phyloP scores from a whole-genome alignment of 2,797 vertebrate species.

The Tamandua tetradactyla region DNA sequence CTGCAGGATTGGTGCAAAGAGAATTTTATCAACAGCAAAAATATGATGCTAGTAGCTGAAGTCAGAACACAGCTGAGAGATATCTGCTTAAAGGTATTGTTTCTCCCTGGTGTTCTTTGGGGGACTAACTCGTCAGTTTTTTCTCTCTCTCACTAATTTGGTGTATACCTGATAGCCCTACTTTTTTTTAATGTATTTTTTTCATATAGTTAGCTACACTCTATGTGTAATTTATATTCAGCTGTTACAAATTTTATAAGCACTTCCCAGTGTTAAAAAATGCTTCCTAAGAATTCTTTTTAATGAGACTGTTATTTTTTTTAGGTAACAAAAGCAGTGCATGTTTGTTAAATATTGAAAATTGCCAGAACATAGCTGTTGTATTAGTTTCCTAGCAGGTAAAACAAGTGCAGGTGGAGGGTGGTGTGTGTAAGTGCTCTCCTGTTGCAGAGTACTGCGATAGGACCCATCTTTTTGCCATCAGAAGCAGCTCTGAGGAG shows the following conservation, averaged over 20 bases:
- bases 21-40: slow-evolving; percentile 96
- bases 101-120: background rate
- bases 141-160: background rate
- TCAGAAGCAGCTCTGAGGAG: background rate
- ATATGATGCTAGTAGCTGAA: slow-evolving; percentile 94
- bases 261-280: background rate
- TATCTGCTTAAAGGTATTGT: slow-evolving; percentile 95
- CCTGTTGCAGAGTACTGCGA: background rate
- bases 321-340: background rate
- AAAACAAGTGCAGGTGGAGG: background rate
- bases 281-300: slow-evolving; percentile 2
- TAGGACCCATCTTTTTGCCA: background rate
- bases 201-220: background rate
- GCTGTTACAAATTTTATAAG: background rate
- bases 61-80: slow-evolving; percentile 94
- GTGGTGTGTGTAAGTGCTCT: background rate
- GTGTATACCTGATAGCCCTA: background rate
- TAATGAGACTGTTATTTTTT: background rate
- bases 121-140: background rate
- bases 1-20: slow-evolving; percentile 96
- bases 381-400: no score
- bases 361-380: no score
- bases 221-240: background rate
- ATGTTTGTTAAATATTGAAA: background rate
- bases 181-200: background rate